Evolutionary conservation across 2,888 invertebrate genomes (phyloP), one percentile per base, ranked within the genome.

Genomic region (Prenolepis imparis): DNA sequence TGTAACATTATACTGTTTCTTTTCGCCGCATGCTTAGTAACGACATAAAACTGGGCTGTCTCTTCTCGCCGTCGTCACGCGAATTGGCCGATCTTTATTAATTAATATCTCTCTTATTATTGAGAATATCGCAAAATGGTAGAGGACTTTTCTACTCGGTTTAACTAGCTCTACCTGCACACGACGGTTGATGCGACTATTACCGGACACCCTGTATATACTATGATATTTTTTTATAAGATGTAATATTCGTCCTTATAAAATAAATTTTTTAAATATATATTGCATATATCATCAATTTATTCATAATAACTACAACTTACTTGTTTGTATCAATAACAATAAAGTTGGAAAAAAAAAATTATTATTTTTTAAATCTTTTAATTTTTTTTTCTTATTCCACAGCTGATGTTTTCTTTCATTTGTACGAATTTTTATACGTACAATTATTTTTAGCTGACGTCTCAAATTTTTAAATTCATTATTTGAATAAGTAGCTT

Each of bases 401-500:
- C 90, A 89, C 0, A 88, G 86, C 55, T 85, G 82, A 74, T 93
- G 95, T 90, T 95, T 96, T 85, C 96, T 96, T 77, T 95, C 95
- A 74, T 96, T 96, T 89, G 96, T 96, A 68, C 96, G 96, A 83
- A 97, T 96, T 92, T 97, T 96, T 87, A 96, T 96, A 89, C 96
- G 96, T 89, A 97, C 96, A 2, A 97, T 95, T 81, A 96, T 95
- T 93, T 97, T 97, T 5, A 97, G 93, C 92, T 96, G 96, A 83
- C 96, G 95, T 90, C 97, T 96, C 75, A 96, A 95, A 91, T 96
- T 96, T 72, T 90, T 87, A 86, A 95, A 95, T 11, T 91, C 85
- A 41, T 94, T 93, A 28, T 84, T 86, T 11, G 95, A 95, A n/a
- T n/a, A n/a, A 32, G 91, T 93, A 81, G 94, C 94, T 57, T 94